Evolutionary conservation across 2,113 vertebrate genomes (phyloP).

Genomic region (Mobula hypostoma): DNA sequence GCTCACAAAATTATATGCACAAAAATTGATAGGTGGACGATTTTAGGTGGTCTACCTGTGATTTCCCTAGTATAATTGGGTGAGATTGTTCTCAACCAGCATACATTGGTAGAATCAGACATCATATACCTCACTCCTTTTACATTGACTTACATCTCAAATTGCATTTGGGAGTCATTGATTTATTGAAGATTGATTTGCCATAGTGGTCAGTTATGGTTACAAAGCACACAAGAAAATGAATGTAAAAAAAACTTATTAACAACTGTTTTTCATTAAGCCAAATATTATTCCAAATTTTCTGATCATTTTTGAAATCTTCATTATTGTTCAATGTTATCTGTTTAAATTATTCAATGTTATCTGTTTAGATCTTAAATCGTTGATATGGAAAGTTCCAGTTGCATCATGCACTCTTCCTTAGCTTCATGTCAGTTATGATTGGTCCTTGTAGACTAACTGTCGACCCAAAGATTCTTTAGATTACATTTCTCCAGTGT

Average conservation of each 20-base stretch:
- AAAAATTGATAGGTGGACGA: not conserved
- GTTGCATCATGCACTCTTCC: not conserved
- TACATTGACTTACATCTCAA: not conserved
- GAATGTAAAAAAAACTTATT: not conserved
- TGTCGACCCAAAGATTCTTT: not conserved
- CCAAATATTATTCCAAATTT: not conserved
- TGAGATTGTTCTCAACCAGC: not conserved
- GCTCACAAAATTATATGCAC: not conserved
- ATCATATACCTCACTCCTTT: not conserved
- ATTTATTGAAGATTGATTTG: not conserved
- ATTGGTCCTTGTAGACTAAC: not conserved
- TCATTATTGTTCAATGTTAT: not conserved
- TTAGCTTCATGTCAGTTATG: not conserved
- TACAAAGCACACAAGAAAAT: not conserved
- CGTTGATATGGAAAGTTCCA: not conserved
- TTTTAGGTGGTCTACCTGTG: not conserved
- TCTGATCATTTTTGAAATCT: not conserved
- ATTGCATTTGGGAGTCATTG: not conserved
- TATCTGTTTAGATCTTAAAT: too few species aligned
- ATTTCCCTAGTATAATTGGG: not conserved
- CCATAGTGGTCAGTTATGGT: not conserved
- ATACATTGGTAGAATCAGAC: not conserved
- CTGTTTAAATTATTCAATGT: not conserved
- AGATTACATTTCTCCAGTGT: not conserved
- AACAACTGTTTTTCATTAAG: not conserved